phyloP scores from a whole-genome alignment of 1,140 invertebrate species.

The Calliphora vicina region DNA sequence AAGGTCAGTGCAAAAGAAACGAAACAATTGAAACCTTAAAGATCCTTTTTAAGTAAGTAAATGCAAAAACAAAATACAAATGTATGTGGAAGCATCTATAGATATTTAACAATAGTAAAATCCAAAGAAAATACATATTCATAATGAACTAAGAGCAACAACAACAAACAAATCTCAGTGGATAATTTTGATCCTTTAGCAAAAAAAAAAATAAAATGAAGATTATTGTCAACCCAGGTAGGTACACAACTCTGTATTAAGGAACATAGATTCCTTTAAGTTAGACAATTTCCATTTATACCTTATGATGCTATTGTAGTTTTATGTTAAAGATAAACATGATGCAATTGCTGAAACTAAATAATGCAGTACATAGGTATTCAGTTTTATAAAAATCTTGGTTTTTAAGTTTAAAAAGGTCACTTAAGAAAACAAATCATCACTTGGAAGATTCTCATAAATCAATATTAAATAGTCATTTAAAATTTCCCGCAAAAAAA shows the following conservation, averaged over 20 bases:
- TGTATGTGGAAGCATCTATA: not conserved
- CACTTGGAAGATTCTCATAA: not conserved
- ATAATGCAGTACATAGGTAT: not conserved
- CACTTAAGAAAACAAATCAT: not conserved
- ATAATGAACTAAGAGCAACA: too few species aligned
- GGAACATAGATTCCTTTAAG: not conserved
- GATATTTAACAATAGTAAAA: not conserved
- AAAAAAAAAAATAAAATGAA: not conserved
- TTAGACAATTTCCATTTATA: not conserved
- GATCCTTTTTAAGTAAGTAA: conserved; percentile 4
- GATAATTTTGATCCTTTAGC: not conserved
- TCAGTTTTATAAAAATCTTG: not conserved
- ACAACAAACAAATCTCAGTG: not conserved
- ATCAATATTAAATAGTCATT: not conserved
- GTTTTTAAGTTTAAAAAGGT: not conserved
- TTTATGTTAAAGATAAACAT: not conserved
- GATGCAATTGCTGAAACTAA: conserved; percentile 6
- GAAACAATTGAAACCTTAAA: conserved; percentile 13
- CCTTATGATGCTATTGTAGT: not conserved
- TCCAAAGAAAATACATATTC: not conserved
- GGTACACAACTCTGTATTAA: not conserved
- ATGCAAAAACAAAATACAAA: conserved; percentile 21
- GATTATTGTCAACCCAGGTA: conserved; percentile 9
- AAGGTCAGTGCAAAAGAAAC: not conserved
- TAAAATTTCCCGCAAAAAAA: not conserved